Evolutionary conservation across 2,888 invertebrate species (phyloP).

Genomic region (Eristalinus sepulchralis): DNA sequence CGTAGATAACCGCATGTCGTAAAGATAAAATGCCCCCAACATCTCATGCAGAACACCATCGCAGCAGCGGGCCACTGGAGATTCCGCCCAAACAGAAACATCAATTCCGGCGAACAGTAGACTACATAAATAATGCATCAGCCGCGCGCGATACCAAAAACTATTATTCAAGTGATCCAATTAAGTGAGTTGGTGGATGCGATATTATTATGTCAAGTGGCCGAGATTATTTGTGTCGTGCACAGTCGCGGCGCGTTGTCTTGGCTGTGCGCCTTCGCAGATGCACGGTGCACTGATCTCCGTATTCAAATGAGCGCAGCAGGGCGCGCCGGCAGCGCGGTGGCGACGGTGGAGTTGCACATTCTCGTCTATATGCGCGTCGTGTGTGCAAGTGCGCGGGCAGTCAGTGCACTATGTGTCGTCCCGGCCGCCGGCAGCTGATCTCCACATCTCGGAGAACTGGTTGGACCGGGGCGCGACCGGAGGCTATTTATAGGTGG

Average conservation of each 20-base stretch:
- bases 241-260: slow-evolving; percentile 30
- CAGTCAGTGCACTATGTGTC: slow-evolving; percentile 19
- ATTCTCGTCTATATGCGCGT: neutral
- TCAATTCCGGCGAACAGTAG: slow-evolving; percentile 46
- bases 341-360: neutral
- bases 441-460: slow-evolving; percentile 34
- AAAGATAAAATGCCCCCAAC: slow-evolving; percentile 44
- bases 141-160: slow-evolving; percentile 61
- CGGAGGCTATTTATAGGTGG: slow-evolving; percentile 46
- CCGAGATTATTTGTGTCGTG: slow-evolving; percentile 69
- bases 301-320: slow-evolving; percentile 62
- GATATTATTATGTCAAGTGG: slow-evolving; percentile 71
- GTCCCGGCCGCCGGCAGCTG: slow-evolving; percentile 51
- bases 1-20: slow-evolving; percentile 48
- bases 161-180: slow-evolving; percentile 70
- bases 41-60: slow-evolving; percentile 41
- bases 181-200: slow-evolving; percentile 69
- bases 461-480: slow-evolving; percentile 28
- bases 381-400: neutral
- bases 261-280: slow-evolving; percentile 5
- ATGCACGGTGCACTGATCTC: slow-evolving; percentile 19
- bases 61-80: neutral
- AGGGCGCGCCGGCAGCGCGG: neutral
- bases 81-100: slow-evolving; percentile 32
- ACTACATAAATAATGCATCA: slow-evolving; percentile 67